Base-by-base conservation (phyloP, 2,888 invertebrate species). In the Stegophylla sp. region DNA sequence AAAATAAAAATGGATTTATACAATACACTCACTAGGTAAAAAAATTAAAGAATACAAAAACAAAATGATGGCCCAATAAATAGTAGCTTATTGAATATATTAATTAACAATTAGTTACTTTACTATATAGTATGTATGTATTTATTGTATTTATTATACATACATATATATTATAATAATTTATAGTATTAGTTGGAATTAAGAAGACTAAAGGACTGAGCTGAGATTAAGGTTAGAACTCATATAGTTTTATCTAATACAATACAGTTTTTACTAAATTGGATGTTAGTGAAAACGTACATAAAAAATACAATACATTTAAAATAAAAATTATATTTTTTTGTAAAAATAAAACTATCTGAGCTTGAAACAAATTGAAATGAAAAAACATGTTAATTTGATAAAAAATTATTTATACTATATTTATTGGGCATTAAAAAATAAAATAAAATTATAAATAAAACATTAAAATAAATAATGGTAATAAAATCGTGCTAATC, bases 31-130 rank as follows among this genome's bases (percentile, higher is more conserved):
- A 59, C 56, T 71, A 71, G 59, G 59, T 28, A 61, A 59, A 59
- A 76, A 67, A 69, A 67, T 3, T 64, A 76, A 43, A 26, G 4
- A 48, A 51, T 20, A 79, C 26, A 48, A 79, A 79, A 69, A 69
- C 23, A 69, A 61, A 79, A 79, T 69, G 79, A 79, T 79, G 79
- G 79, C 79, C 79, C 79, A 79, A 79, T 79, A 79, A 79, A 79
- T 79, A 79, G 71, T 79, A 79, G 79, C 26, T 79, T 79, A 61
- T 61, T 56, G 20, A 66, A 43, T 53, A 12, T 64, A 34, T 74
- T 51, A 1, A 34, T 64, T 64, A 59, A 45, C 17, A 56, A 69
- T 76, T 66, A 67, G 20, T 63, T 67, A 67, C 59, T 67, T 77
- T 59, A 69, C 15, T 56, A 43, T 66, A 43, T 67, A 7, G 13